Evolutionary conservation across 2,888 invertebrate species (phyloP).

Genomic region (Hemicrepidius hirtus): DNA sequence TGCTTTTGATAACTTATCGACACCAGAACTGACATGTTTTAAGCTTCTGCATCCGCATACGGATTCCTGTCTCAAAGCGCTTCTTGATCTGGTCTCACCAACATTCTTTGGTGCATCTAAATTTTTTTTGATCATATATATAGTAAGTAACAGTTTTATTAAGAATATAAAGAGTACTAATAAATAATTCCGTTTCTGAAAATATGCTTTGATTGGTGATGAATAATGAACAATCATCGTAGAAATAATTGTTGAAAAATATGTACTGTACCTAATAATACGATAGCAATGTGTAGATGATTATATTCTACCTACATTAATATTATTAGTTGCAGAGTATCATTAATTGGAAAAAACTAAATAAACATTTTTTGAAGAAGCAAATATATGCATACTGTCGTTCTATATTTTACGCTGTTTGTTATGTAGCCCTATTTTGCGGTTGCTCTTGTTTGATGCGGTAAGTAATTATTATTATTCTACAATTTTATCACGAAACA

Average conservation of each 20-base stretch:
- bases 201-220: too few species aligned
- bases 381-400: conserved; percentile 73
- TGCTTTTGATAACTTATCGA: conserved; percentile 57
- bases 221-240: too few species aligned
- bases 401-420: conserved; percentile 74
- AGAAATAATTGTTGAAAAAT: too few species aligned
- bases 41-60: conserved; percentile 58
- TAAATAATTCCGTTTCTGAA: too few species aligned
- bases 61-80: conserved; percentile 54
- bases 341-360: conserved; percentile 74
- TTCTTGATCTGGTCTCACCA: conserved; percentile 32
- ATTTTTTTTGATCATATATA: conserved; percentile 62
- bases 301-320: conserved; percentile 1
- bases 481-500: too few species aligned
- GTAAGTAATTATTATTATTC: conserved; percentile 65
- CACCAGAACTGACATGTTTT: conserved; percentile 52
- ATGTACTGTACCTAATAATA: too few species aligned
- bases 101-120: conserved; percentile 57
- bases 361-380: conserved; percentile 72
- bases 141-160: conserved; percentile 57
- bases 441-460: conserved; percentile 74
- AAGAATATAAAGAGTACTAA: too few species aligned
- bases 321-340: conserved; percentile 74
- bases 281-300: not conserved
- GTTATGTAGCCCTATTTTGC: conserved; percentile 73